Conservation (phyloP, 2,113 vertebrate genomes). For the Myotis davidii region DNA sequence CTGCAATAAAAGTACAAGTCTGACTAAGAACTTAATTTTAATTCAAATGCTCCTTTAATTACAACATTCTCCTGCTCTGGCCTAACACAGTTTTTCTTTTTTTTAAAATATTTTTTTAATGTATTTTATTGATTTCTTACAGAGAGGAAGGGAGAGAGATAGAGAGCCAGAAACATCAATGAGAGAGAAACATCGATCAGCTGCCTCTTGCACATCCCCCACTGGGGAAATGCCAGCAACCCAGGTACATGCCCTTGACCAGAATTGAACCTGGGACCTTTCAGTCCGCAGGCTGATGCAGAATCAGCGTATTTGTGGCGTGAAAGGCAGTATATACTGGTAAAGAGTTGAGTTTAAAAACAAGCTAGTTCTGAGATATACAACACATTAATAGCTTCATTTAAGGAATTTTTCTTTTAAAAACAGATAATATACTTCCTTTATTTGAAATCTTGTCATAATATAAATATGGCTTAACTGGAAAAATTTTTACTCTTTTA, state of each 20-base stretch:
- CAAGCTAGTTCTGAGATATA: constrained; percentile 51
- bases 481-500: constrained; percentile 36
- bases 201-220: too few relatives aligned
- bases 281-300: neutral
- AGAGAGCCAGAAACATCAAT: too few relatives aligned
- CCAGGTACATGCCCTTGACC: too few relatives aligned
- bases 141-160: too few relatives aligned
- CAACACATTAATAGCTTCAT: constrained; percentile 59
- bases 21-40: constrained; percentile 36
- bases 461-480: constrained; percentile 75
- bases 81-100: constrained; percentile 67
- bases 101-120: constrained; percentile 32
- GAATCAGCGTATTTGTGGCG: neutral
- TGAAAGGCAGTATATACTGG: neutral
- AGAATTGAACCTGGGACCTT: too few relatives aligned
- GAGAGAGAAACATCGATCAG: too few relatives aligned
- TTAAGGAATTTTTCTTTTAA: constrained; percentile 65
- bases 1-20: neutral
- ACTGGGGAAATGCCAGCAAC: too few relatives aligned
- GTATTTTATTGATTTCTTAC: neutral
- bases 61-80: neutral
- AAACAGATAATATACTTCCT: constrained; percentile 62
- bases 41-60: constrained; percentile 57
- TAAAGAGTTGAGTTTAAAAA: constrained; percentile 65
- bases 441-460: constrained; percentile 67